These are phyloP conservation scores for Yponomeuta cagnagella DNA, from an alignment of 2,888 invertebrate genomes.

Conservation along the genomic window DNA sequence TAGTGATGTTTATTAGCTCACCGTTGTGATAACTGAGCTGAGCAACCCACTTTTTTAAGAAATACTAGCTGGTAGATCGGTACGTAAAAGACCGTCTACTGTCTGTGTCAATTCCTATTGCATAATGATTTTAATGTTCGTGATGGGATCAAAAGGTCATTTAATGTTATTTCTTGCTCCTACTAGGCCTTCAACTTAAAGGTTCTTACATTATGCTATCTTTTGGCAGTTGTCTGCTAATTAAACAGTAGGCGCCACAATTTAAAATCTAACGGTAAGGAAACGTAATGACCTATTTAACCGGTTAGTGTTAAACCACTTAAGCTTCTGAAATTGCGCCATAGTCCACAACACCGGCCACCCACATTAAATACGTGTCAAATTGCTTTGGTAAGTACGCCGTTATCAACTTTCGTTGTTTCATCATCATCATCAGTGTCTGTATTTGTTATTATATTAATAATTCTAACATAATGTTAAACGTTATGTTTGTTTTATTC, in stretches of 20 bases:
- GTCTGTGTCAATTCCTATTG: too few relatives aligned
- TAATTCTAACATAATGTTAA: conserved; percentile 44
- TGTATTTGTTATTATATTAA: conserved; percentile 53
- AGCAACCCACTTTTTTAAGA: not conserved
- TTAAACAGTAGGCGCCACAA: not conserved
- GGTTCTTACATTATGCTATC: too few relatives aligned
- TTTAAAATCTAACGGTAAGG: not conserved
- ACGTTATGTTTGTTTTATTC: conserved; percentile 53
- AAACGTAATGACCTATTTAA: conserved; percentile 36
- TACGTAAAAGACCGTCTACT: too few relatives aligned
- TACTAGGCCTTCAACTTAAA: too few relatives aligned
- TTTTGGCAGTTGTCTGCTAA: too few relatives aligned
- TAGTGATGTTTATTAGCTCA: not conserved
- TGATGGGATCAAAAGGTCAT: too few relatives aligned
- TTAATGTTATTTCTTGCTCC: too few relatives aligned
- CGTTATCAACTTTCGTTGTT: conserved; percentile 71
- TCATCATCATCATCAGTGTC: conserved; percentile 50
- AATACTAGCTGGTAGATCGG: not conserved
- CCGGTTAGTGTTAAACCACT: conserved; percentile 47
- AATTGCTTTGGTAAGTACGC: conserved; percentile 48
- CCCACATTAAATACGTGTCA: conserved; percentile 67
- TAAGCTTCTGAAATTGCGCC: conserved; percentile 47
- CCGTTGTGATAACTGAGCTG: not conserved
- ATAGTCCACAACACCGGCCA: conserved; percentile 43
- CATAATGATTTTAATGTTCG: too few relatives aligned